Percentiles rank a stretch among this genome's conserved stretches.
These are phyloP conservation scores for Tor tambroides DNA, from an alignment of 2,113 vertebrate genomes.

Conservation along the genomic window DNA sequence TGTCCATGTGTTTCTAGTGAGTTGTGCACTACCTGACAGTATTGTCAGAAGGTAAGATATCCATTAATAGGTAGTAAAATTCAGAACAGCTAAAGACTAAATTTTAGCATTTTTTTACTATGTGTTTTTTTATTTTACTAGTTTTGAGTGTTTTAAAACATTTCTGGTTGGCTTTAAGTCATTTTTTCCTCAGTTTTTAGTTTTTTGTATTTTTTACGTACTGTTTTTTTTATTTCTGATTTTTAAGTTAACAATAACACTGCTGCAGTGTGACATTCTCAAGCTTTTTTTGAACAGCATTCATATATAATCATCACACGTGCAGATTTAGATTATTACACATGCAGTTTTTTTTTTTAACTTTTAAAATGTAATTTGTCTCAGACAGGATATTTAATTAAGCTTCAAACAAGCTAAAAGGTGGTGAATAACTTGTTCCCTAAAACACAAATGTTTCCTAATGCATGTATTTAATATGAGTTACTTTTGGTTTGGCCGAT, in stretches of 20 bases:
- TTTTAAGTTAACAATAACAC: not conserved
- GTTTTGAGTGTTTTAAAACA: not conserved
- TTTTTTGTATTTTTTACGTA: not conserved
- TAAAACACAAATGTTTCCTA: not conserved
- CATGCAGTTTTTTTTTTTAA: too few species aligned
- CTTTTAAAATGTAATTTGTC: too few species aligned
- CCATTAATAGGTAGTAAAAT: not conserved
- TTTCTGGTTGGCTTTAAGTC: not conserved
- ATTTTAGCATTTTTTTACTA: too few species aligned
- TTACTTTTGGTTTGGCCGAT: not conserved
- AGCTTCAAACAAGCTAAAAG: not conserved
- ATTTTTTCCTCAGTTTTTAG: too few species aligned
- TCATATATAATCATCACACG: not conserved
- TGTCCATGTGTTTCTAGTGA: constrained; percentile 93
- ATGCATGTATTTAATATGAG: not conserved
- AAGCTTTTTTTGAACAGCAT: not conserved
- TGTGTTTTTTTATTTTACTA: not conserved
- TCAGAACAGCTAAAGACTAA: not conserved
- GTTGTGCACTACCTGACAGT: constrained; percentile 93
- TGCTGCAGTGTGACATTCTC: not conserved
- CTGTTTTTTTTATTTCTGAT: not conserved
- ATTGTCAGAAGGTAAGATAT: constrained; percentile 83
- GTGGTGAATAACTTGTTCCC: not conserved
- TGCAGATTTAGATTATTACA: too few species aligned
- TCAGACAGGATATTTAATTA: not conserved